Base-by-base conservation (phyloP, 2,888 invertebrate genomes). In the Nomada hirtipes region DNA sequence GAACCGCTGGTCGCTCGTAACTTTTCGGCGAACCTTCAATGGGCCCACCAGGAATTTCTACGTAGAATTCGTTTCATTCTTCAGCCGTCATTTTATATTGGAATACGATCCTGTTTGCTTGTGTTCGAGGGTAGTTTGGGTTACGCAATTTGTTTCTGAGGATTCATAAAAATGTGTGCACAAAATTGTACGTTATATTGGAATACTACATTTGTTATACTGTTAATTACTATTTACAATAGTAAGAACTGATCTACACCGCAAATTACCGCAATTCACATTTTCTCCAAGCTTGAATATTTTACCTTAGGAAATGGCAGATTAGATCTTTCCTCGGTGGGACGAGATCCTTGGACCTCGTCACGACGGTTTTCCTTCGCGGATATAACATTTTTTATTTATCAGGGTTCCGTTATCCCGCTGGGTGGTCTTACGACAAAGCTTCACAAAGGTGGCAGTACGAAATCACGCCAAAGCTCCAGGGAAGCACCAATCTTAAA, bases 301-400 rank as follows among this genome's bases (percentile, higher is more conserved):
- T 23, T 4, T 4, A 18, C 29, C 20, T 2, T 2, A n/a, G 11
- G 4, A 69, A 53, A 36, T 42, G 42, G 36, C 20, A 15, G 10
- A 0, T 20, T 10, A 64, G n/a, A 44, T 15, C n/a, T 44, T 0
- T 47, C n/a, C 18, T 1, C 20, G 2, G 9, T 20, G 7, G 18
- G 13, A 18, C 7, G 52, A 26, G 42, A 4, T 50, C 50, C 11
- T 10, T 13, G n/a, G 42, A 74, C 59, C 47, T n/a, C 36, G 18
- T 60, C 42, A 1, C 50, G 61, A 50, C 26, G 68, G 52, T 83
- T 83, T 85, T 83, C 77, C 81, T 50, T 36, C 15, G 36, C 76
- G 68, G 75, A 86, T 85, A 86, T 90, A 88, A 89, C 36, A 90
- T 90, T 88, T 87, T 82, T 86, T 10, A 90, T 89, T 90, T 89